Evolutionary conservation across 2,113 vertebrate species (phyloP).

Genomic region (Nyctereutes procyonoides): DNA sequence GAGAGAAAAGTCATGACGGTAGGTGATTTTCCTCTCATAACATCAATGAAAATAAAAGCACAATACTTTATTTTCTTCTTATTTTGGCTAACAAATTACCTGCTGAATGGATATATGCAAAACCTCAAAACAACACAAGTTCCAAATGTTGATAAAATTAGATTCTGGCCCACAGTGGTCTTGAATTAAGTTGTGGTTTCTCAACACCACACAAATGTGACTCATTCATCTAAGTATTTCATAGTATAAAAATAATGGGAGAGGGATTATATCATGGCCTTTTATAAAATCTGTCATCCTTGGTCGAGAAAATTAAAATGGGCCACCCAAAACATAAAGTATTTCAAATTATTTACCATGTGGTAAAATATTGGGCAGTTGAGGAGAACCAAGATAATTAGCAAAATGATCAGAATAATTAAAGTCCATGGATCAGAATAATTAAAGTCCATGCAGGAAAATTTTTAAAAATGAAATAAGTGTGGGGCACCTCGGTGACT

Average conservation of each 20-base stretch:
- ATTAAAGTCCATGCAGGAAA: constrained; percentile 30
- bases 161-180: background rate
- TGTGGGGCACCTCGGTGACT: too few species aligned
- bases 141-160: background rate
- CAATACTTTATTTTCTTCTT: background rate
- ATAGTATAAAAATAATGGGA: background rate
- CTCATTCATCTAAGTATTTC: constrained; percentile 5
- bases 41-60: background rate
- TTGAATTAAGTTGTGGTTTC: background rate
- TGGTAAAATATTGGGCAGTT: background rate
- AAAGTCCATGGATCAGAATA: background rate
- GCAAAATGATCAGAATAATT: constrained; percentile 13
- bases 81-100: background rate
- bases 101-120: background rate
- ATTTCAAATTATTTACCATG: constrained; percentile 39
- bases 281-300: background rate
- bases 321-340: background rate
- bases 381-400: background rate
- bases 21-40: background rate
- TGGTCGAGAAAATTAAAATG: background rate
- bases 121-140: background rate
- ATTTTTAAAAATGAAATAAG: background rate
- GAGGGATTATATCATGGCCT: background rate
- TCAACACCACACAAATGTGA: background rate
- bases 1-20: background rate